These are phyloP conservation scores for Notodonta ziczac DNA, from an alignment of 2,888 invertebrate genomes.

Conservation along the genomic window DNA sequence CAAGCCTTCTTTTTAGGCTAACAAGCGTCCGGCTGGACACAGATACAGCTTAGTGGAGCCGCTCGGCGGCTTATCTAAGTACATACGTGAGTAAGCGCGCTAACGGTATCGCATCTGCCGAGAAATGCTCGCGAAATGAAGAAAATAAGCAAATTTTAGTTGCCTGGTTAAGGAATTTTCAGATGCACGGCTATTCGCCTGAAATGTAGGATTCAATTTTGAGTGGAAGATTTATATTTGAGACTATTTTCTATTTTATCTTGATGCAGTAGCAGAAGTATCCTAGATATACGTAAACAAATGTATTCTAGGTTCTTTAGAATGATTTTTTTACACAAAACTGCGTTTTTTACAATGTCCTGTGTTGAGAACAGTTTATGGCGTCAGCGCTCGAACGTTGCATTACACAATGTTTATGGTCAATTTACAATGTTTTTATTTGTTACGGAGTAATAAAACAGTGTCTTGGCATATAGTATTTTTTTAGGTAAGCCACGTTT, in stretches of 20 bases:
- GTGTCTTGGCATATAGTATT: not conserved
- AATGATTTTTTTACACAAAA: not conserved
- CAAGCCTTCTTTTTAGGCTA: constrained; percentile 15
- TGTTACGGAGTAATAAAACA: constrained; percentile 6
- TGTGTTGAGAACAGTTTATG: not conserved
- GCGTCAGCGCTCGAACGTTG: not conserved
- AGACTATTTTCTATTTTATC: too few relatives aligned
- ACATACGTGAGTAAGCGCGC: constrained; percentile 40
- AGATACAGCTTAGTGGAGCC: constrained; percentile 16
- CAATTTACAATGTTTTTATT: constrained; percentile 12
- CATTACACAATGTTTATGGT: constrained; percentile 9
- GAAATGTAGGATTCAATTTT: not conserved
- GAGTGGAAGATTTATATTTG: too few relatives aligned
- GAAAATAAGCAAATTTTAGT: constrained; percentile 31
- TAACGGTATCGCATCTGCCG: constrained; percentile 42
- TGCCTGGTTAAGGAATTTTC: constrained; percentile 37
- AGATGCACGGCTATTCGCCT: constrained; percentile 23
- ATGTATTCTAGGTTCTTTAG: not conserved
- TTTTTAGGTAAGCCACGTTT: not conserved
- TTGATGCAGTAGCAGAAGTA: too few relatives aligned
- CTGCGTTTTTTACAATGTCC: constrained; percentile 1
- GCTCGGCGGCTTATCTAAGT: constrained; percentile 36
- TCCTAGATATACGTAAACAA: not conserved
- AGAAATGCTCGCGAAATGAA: constrained; percentile 20
- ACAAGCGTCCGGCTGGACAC: constrained; percentile 33